These are phyloP conservation scores for Argya squamiceps DNA, from an alignment of 2,797 vertebrate genomes.

Conservation along the genomic window DNA sequence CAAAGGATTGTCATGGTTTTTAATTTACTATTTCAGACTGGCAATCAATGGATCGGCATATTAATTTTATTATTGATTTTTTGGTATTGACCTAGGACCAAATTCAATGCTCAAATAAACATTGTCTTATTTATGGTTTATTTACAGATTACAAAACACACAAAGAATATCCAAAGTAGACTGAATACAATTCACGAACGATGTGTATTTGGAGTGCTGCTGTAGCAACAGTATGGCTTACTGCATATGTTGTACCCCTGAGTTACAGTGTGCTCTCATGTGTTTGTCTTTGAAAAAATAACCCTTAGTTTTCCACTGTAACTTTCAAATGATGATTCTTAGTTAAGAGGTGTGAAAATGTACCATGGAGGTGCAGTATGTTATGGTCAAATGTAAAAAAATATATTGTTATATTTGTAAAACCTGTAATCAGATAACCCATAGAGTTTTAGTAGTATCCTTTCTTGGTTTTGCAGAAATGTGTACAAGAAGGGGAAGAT, in stretches of 20 bases:
- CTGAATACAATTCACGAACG: not conserved
- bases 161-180: not conserved
- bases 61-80: not conserved
- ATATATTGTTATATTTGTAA: not conserved
- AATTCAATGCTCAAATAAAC: not conserved
- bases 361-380: not conserved
- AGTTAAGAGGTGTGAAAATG: not conserved
- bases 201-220: not conserved
- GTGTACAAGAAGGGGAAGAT: not conserved
- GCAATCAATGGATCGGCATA: not conserved
- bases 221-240: not conserved
- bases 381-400: not conserved
- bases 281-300: not conserved
- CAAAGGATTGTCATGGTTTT: not conserved
- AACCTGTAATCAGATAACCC: rapidly evolving
- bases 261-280: not conserved
- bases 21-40: not conserved
- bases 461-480: not conserved
- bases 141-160: not conserved
- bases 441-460: not conserved
- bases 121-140: not conserved
- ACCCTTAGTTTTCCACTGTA: not conserved
- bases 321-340: not conserved
- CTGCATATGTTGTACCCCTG: rapidly evolving
- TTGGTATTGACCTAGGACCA: not conserved